Evolutionary conservation across 2,888 invertebrate species (phyloP), one percentile per base, ranked within the genome.

Genomic region (Netelia inedita): DNA sequence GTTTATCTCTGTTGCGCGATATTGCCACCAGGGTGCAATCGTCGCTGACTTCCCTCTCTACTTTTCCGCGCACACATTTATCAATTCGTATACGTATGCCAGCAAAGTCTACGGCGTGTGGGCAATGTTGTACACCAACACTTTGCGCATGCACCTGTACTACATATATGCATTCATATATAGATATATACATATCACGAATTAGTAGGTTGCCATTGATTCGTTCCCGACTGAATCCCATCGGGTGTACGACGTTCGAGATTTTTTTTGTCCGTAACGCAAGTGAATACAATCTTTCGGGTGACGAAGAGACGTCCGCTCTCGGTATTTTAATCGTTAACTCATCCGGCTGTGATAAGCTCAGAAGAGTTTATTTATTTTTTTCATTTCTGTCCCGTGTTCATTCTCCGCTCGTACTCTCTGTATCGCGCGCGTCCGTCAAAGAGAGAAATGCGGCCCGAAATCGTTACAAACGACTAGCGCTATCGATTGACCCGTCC

Each of bases 401-500:
- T 57, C 19, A 16, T 19, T 57, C 57, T 57, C 35, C 14, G 46
- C 16, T 57, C 0, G 57, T 19, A 14, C 9, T 9, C 57, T 55
- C 9, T 5, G n/a, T 19, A 16, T 55, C 79, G 61, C 61, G 68
- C 57, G 68, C 10, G 19, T 57, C 63, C 57, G 68, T 63, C 50
- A 59, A 76, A 61, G 74, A 87, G 57, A 79, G 86, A 86, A 85
- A 88, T 88, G 87, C 86, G 84, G 82, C 82, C 71, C 79, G 87
- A 88, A 89, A 88, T 89, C 88, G 87, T 88, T 88, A 89, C 86
- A 87, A 88, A 88, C 87, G 83, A 86, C 88, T 88, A 88, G 86
- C 90, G 87, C 89, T 92, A 93, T 93, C 91, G 93, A 93, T 93
- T 92, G 90, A 88, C 87, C 72, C 88, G 90, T 88, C 91, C 91